Percentiles rank a stretch among this genome's conserved stretches.
These are phyloP conservation scores for Nomada fabriciana DNA, from an alignment of 2,888 invertebrate genomes.

Conservation along the genomic window DNA sequence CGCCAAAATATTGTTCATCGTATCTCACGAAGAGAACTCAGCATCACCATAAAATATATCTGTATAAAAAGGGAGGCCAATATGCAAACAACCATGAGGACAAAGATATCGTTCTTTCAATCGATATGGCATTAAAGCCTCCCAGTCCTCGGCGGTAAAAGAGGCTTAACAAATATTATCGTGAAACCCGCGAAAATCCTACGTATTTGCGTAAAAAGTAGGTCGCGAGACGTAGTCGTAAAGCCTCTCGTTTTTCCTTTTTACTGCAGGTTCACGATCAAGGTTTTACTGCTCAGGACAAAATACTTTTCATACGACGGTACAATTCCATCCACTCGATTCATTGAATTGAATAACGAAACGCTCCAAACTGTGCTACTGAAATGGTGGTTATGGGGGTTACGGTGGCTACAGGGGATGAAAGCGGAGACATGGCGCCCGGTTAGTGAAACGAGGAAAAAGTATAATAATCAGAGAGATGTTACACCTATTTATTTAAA, in stretches of 20 bases:
- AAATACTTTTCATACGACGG: constrained; percentile 40
- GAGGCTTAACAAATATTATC: constrained; percentile 33
- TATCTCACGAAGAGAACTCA: not conserved
- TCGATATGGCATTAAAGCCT: constrained; percentile 17
- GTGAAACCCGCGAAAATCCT: constrained; percentile 13
- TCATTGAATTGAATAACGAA: constrained; percentile 38
- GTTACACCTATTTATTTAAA: constrained; percentile 69
- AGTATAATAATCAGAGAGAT: constrained; percentile 69
- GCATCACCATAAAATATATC: not conserved
- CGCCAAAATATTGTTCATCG: not conserved
- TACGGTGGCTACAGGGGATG: not conserved
- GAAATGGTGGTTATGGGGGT: not conserved
- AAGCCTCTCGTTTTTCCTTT: not conserved
- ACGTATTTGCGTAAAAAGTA: not conserved
- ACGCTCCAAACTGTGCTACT: not conserved
- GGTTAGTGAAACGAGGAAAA: constrained; percentile 50
- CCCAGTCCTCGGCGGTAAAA: not conserved
- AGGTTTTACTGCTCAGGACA: constrained; percentile 32
- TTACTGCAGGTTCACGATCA: constrained; percentile 12
- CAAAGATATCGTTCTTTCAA: constrained; percentile 1
- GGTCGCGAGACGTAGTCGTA: constrained; percentile 15
- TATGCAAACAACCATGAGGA: not conserved
- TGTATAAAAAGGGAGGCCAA: not conserved
- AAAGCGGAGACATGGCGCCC: constrained; percentile 26
- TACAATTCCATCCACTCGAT: constrained; percentile 46